Base-by-base conservation (phyloP, 2,797 vertebrate genomes). In the Gymnocypris eckloni region DNA sequence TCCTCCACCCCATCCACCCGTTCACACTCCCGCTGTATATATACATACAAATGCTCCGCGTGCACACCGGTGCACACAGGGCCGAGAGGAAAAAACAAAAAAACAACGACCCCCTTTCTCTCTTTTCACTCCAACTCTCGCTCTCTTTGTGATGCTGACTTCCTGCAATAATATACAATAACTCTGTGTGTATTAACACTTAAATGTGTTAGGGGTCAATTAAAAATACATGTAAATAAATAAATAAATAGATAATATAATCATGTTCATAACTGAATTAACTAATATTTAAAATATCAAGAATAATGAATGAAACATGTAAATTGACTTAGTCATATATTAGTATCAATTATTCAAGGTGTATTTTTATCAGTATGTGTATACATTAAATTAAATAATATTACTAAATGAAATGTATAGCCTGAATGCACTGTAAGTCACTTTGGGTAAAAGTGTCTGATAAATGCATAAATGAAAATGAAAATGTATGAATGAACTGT, bases 11-110 rank as follows among this genome's bases (percentile, higher is more conserved):
- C 41, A 50, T 70, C 85, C 90, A 76, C 84, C 82, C 37, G 4
- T 59, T 41, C 82, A 77, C 80, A 45, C 78, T 82, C 61, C 50
- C 2, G 69, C 87, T 89, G 87, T 86, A 90, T 89, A 86, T 88
- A 92, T 91, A 90, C 88, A 91, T 90, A 90, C 86, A 89, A 86
- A 90, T 86, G 85, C 50, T 80, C 79, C 54, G 76, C 16, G 16
- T 61, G 75, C 45, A 52, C 83, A 87, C 73, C 56, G 50, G 84
- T 75, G 79, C 16, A 15, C 41, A 56, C 1, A 56, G 59, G 69
- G 56, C 37, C 8, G 8, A 77, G 15, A 4, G 15, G 11, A 48
- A 33, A 18, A 28, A 39, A 39, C 5, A 41, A 41, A 48, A 54
- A 37, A 54, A 79, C 64, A 64, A 81, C n/a, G 70, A 28, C 33